A percentile compares a stretch with the other conserved stretches of the same genome.
phyloP scores from a whole-genome alignment of 2,113 vertebrate species.

The Galbula dea region DNA sequence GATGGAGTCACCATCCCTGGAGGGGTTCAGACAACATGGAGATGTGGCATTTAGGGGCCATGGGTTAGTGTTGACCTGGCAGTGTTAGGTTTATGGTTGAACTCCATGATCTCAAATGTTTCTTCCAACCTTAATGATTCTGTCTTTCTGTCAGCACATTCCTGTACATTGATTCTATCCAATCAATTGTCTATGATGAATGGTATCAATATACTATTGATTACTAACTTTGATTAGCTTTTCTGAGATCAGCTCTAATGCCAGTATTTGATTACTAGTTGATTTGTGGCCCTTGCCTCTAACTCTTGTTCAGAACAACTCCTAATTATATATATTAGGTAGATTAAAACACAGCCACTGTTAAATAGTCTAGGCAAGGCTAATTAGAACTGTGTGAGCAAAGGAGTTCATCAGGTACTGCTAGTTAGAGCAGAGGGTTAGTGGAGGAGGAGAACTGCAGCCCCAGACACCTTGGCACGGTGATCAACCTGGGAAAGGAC shows the following conservation, averaged over 20 bases:
- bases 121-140: no score
- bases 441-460: background rate
- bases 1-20: no score
- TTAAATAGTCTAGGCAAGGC: background rate
- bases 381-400: background rate
- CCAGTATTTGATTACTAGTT: background rate
- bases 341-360: background rate
- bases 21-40: no score
- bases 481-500: background rate
- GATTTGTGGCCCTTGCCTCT: background rate
- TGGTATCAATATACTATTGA: background rate
- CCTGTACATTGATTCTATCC: no score
- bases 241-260: background rate
- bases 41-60: no score
- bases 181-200: background rate
- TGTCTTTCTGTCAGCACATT: background rate
- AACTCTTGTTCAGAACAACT: rapidly evolving
- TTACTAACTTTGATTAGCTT: background rate
- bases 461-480: rapidly evolving
- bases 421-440: rapidly evolving
- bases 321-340: background rate
- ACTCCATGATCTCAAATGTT: no score
- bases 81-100: no score
- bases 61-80: no score
- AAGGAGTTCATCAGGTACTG: background rate